Conservation (phyloP, 1,140 invertebrate genomes). For the Papilio polyxenes region DNA sequence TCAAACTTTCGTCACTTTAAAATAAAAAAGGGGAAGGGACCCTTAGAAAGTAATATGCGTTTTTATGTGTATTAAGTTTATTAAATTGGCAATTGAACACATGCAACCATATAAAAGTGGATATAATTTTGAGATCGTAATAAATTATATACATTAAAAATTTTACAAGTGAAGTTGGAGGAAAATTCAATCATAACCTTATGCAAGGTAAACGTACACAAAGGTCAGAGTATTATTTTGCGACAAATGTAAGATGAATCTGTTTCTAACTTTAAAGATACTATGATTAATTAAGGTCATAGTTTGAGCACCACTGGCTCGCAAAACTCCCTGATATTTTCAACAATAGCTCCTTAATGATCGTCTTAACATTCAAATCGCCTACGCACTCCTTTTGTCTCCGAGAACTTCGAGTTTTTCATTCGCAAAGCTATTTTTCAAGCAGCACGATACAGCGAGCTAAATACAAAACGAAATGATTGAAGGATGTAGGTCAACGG, state of each 20-base stretch:
- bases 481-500: conserved; percentile 74
- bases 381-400: conserved; percentile 75
- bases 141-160: no score
- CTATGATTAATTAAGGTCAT: conserved; percentile 31
- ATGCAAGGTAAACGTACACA: background rate
- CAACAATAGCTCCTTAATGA: conserved; percentile 75
- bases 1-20: conserved; percentile 51
- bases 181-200: background rate
- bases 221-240: background rate
- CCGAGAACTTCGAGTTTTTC: conserved; percentile 69
- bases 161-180: no score
- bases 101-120: no score
- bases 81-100: no score
- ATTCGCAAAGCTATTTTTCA: conserved; percentile 71
- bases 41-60: no score
- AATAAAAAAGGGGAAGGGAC: background rate
- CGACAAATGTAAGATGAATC: conserved; percentile 17
- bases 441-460: conserved; percentile 57
- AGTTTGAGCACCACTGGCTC: conserved; percentile 63
- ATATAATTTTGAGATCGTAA: no score
- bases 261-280: background rate
- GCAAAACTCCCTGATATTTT: conserved; percentile 61
- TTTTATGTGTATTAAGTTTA: no score
- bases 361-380: conserved; percentile 76
- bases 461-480: conserved; percentile 61